phyloP scores from a whole-genome alignment of 1,140 invertebrate species.

The Ruditapes philippinarum region DNA sequence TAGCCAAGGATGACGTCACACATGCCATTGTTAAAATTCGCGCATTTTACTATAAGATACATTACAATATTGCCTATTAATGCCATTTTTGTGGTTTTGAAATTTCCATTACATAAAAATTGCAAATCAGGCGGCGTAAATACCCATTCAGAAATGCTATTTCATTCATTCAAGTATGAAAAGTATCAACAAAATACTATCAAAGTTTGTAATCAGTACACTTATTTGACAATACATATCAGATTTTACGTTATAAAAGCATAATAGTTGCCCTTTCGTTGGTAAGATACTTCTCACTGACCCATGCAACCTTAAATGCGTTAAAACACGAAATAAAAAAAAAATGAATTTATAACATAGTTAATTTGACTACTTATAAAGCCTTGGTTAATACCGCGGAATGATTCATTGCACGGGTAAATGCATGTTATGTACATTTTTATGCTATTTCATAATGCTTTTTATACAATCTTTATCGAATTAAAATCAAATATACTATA shows the following conservation, averaged over 20 bases:
- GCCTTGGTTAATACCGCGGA: too few relatives aligned
- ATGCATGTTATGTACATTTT: too few relatives aligned
- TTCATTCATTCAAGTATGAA: not conserved
- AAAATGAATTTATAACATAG: not conserved
- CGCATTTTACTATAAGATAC: not conserved
- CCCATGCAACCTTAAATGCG: not conserved
- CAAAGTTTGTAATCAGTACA: not conserved
- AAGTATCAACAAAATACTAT: not conserved
- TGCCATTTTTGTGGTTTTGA: not conserved
- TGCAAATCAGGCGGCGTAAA: not conserved
- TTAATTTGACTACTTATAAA: not conserved
- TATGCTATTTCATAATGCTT: too few relatives aligned
- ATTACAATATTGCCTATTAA: not conserved
- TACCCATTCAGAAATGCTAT: constrained; percentile 1
- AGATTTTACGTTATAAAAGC: not conserved
- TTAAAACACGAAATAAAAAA: not conserved
- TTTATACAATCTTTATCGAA: too few relatives aligned
- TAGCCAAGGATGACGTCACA: too few relatives aligned
- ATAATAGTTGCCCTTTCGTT: not conserved
- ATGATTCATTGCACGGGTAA: too few relatives aligned
- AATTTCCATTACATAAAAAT: not conserved
- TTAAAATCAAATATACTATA: too few relatives aligned
- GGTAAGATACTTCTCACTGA: not conserved
- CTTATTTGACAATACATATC: not conserved
- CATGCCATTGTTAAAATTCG: not conserved